Conservation (phyloP, 2,113 vertebrate species). For the Pelobates fuscus region DNA sequence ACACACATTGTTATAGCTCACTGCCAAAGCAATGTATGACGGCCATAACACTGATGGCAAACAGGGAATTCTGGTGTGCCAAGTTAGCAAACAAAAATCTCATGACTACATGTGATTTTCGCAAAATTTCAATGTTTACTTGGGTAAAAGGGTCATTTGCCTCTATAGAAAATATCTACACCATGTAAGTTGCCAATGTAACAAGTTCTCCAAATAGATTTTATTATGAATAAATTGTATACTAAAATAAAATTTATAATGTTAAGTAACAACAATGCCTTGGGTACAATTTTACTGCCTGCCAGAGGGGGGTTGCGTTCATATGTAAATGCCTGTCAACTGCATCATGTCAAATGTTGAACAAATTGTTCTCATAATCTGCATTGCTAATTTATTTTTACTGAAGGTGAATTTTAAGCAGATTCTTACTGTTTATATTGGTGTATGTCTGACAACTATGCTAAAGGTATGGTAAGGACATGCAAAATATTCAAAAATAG, state of each 20-base stretch:
- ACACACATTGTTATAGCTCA: no score
- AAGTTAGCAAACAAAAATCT: no score
- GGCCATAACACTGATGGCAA: no score
- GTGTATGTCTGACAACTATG: background rate
- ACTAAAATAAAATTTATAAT: background rate
- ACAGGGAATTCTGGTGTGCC: no score
- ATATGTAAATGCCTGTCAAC: background rate
- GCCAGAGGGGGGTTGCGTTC: background rate
- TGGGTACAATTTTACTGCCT: background rate
- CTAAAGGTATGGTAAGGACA: background rate
- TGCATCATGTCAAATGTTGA: background rate
- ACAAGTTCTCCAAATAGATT: no score
- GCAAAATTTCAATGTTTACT: no score
- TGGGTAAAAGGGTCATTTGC: no score
- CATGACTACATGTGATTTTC: no score
- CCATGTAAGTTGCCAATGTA: no score
- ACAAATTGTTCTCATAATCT: background rate
- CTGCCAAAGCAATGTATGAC: no score
- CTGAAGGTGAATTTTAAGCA: background rate
- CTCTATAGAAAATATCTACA: no score
- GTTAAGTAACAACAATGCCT: background rate
- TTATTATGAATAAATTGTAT: background rate
- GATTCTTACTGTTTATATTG: background rate
- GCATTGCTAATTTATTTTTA: conserved; percentile 15
- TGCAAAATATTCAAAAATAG: background rate